Evolutionary conservation across 2,888 invertebrate species (phyloP), one percentile per base, ranked within the genome.

Genomic region (Aquatica leii): DNA sequence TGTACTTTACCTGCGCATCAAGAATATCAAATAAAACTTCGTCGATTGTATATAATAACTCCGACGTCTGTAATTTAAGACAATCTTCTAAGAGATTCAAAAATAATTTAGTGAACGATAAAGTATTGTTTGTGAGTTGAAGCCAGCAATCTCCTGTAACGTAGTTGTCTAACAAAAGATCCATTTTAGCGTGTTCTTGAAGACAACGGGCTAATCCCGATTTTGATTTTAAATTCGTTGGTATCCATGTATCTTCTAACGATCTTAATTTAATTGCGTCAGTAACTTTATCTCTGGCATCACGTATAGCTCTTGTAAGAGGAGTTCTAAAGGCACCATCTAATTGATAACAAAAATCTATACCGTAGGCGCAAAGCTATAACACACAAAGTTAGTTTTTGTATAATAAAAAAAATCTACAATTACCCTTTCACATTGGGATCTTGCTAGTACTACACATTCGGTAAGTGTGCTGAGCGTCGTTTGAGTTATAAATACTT

Each of bases 311-410:
- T 81, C 89, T 88, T 43, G 88, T 88, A 52, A 95, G 84, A 0
- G 94, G 92, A 9, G 87, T 86, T 67, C 94, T 86, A 62, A 98
- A 83, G 67, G 94, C 87, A 18, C 93, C 92, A 77, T 97, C 94
- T 73, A 98, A 85, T 78, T 95, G 93, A 81, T 96, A 98, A 68
- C 92, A 90, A 62, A 98, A 84, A 83, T 98, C 98, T 73, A 98
- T 85, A 1, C 98, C 98, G 66, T 87, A 84, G 18, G 82, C 83
- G 56, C 83, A 83, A 52, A 89, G 75, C 86, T 87, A 77, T n/a
- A 41, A 76, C 82, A 73, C 74, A 65, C 71, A 34, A 50, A 46
- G n/a, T n/a, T n/a, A n/a, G n/a, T n/a, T n/a, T n/a, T n/a, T n/a
- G n/a, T n/a, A n/a, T n/a, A n/a, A n/a, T n/a, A n/a, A n/a, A n/a